Conservation (phyloP, 2,113 vertebrate genomes). For the Elanoides forficatus region DNA sequence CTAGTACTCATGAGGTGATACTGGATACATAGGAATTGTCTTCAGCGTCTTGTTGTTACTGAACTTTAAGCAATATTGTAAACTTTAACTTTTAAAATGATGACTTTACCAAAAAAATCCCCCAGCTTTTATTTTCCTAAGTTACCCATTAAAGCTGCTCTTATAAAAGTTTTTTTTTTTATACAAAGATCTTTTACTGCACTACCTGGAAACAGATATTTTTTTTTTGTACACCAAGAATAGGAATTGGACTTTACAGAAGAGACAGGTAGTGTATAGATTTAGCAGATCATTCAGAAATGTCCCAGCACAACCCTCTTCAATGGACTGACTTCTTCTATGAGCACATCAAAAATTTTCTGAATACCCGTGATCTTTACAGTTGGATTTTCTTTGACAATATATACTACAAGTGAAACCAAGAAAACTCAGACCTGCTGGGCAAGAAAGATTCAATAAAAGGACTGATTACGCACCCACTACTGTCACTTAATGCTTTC, state of each 20-base stretch:
- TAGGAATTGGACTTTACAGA: neutral
- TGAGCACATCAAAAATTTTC: neutral
- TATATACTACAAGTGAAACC: neutral
- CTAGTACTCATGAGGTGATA: neutral
- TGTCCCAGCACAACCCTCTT: neutral
- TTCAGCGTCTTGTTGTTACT: neutral
- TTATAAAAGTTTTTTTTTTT: neutral
- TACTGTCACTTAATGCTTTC: neutral
- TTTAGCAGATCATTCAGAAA: neutral
- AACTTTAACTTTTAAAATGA: neutral
- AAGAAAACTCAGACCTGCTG: neutral
- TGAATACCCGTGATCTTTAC: neutral
- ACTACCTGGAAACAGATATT: neutral
- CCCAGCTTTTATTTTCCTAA: neutral
- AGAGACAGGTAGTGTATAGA: neutral
- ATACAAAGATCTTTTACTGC: neutral
- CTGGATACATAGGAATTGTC: neutral
- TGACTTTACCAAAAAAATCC: neutral
- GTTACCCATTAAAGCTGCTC: neutral
- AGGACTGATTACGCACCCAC: neutral
- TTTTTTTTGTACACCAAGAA: neutral
- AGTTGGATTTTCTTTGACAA: neutral
- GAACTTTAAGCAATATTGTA: neutral
- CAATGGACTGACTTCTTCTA: neutral
- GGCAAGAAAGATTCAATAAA: neutral